Percentiles rank a stretch among this genome's conserved stretches.
Evolutionary conservation across 2,888 invertebrate genomes (phyloP).

Genomic region (Lissocephala sabroskyi): DNA sequence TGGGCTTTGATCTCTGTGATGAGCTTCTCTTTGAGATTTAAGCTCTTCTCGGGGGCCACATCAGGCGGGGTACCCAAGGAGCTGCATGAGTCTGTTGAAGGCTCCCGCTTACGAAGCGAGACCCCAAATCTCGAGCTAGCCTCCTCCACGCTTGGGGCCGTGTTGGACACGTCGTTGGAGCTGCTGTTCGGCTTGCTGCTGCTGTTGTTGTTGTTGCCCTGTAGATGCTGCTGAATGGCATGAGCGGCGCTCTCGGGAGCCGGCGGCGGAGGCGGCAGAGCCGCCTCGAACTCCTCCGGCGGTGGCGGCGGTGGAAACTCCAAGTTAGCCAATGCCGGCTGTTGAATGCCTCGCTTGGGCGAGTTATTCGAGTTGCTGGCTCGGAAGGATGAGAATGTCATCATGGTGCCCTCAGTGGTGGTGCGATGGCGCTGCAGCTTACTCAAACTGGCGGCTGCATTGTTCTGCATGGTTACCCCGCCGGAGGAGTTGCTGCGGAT

Average conservation of each 20-base stretch:
- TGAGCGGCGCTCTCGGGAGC: slow-evolving; percentile 45
- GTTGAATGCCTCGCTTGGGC: slow-evolving; percentile 78
- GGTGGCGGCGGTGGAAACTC: slow-evolving; percentile 93
- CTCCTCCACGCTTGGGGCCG: slow-evolving; percentile 81
- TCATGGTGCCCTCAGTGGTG: slow-evolving; percentile 73
- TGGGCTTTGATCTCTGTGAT: slow-evolving; percentile 84
- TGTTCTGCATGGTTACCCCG: slow-evolving; percentile 81
- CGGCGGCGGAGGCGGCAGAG: slow-evolving; percentile 60
- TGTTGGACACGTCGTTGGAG: slow-evolving; percentile 75
- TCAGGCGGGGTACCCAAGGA: slow-evolving; percentile 74
- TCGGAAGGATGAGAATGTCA: slow-evolving; percentile 74
- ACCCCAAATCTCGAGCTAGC: slow-evolving; percentile 82
- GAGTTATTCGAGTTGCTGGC: slow-evolving; percentile 80
- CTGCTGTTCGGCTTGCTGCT: slow-evolving; percentile 56
- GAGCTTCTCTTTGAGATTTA: slow-evolving; percentile 83
- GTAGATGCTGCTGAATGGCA: slow-evolving; percentile 45
- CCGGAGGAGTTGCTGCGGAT: slow-evolving; percentile 91
- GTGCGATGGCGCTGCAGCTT: slow-evolving; percentile 76
- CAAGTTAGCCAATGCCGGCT: slow-evolving; percentile 85
- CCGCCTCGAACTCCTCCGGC: slow-evolving; percentile 77
- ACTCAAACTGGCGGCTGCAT: slow-evolving; percentile 76
- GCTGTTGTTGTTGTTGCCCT: slow-evolving; percentile 23
- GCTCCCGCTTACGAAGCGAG: slow-evolving; percentile 79
- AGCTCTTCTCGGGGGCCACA: slow-evolving; percentile 29
- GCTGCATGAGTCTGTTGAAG: slow-evolving; percentile 76